phyloP scores from a whole-genome alignment of 2,113 vertebrate genomes.

The Platanista minor region DNA sequence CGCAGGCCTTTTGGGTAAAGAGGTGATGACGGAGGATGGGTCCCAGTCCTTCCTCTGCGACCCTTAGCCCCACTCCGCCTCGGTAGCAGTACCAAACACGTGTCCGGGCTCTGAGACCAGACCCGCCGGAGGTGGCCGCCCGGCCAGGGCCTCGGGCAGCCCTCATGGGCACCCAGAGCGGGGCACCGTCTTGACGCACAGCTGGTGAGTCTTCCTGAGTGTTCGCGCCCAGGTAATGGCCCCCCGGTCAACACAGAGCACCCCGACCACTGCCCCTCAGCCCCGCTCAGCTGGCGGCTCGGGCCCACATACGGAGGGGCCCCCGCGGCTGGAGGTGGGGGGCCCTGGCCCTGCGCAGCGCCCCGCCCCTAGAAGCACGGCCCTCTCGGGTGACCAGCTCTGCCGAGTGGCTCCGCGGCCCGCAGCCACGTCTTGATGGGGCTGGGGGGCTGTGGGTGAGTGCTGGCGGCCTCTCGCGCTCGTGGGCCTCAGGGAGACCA shows the following conservation, averaged over 20 bases:
- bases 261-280: background rate
- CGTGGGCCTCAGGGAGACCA: slow-evolving; percentile 65
- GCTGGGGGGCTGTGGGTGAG: background rate
- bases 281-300: background rate
- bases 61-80: background rate
- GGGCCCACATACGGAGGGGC: background rate
- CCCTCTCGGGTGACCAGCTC: background rate
- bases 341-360: background rate
- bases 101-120: too few species aligned
- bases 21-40: too few species aligned
- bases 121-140: accelerated
- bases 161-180: background rate
- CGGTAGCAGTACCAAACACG: accelerated
- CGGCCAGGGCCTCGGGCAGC: background rate
- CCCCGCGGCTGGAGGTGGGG: background rate
- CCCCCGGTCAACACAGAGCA: background rate
- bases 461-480: slow-evolving; percentile 17
- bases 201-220: background rate
- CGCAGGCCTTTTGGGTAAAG: background rate
- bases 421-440: background rate
- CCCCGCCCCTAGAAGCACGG: background rate
- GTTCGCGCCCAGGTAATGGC: too few species aligned
- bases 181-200: accelerated
- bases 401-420: too few species aligned
- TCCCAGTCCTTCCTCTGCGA: background rate